A percentile compares a stretch with the other conserved stretches of the same genome.
Conservation (phyloP, 2,888 invertebrate genomes). For the Spatulosminthurus flaviceps region DNA sequence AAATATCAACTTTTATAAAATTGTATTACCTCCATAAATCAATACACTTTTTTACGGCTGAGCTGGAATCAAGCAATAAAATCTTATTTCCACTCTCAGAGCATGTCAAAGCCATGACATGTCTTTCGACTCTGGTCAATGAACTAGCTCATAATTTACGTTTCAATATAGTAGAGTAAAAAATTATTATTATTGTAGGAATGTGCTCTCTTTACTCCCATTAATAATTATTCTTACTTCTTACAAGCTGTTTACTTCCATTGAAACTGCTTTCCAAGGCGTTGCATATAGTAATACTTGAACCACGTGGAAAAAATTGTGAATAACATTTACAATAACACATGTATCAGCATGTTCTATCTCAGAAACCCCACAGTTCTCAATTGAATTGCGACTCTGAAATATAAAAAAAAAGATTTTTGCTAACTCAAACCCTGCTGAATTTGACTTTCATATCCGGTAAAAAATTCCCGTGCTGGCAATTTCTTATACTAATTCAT, state of each 20-base stretch:
- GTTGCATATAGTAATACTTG: too few relatives aligned
- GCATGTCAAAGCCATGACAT: slow-evolving; percentile 18
- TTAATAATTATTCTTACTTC: too few relatives aligned
- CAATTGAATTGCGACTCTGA: too few relatives aligned
- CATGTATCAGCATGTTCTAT: too few relatives aligned
- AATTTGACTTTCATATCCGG: background rate
- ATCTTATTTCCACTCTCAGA: background rate
- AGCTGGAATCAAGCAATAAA: too few relatives aligned
- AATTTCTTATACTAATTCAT: background rate
- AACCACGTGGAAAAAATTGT: too few relatives aligned
- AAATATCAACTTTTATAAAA: too few relatives aligned
- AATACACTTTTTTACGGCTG: too few relatives aligned
- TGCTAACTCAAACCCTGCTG: background rate
- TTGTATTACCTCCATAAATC: too few relatives aligned
- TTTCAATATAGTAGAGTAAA: background rate
- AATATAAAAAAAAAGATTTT: background rate
- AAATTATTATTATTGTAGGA: background rate
- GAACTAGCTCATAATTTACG: background rate
- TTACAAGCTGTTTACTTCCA: too few relatives aligned
- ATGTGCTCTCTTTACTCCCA: background rate
- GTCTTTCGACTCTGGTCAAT: background rate
- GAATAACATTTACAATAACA: too few relatives aligned
- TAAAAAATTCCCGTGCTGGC: background rate
- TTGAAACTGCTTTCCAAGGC: too few relatives aligned
- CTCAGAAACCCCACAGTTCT: background rate